These are phyloP conservation scores for Ardeotis arabs DNA, from an alignment of 2,113 vertebrate species.

Conservation along the genomic window DNA sequence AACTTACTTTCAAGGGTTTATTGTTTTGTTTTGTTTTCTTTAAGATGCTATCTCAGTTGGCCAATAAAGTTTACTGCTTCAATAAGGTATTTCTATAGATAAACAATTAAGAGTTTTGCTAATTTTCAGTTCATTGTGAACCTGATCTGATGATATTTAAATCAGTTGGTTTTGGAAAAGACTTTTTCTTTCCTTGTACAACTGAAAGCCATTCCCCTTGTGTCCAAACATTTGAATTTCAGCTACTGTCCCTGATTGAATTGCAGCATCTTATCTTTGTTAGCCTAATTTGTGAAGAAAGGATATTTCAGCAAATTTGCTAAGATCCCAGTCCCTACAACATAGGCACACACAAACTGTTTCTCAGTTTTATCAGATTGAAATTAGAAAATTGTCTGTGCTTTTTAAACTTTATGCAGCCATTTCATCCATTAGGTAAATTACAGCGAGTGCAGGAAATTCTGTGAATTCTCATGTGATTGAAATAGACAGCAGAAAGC, in stretches of 20 bases:
- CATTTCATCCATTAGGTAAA: background rate
- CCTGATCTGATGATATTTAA: background rate
- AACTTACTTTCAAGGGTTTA: background rate
- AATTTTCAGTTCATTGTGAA: background rate
- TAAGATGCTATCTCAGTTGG: background rate
- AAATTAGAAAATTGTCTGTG: background rate
- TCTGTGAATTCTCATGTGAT: background rate
- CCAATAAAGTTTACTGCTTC: background rate
- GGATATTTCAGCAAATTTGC: background rate
- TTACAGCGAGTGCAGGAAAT: background rate
- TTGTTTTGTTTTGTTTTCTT: background rate
- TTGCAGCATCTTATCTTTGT: background rate
- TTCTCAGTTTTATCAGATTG: background rate
- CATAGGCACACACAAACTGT: background rate
- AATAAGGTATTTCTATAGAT: background rate
- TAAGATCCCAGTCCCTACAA: background rate
- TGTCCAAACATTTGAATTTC: background rate
- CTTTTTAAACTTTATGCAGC: background rate
- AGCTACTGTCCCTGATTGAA: background rate
- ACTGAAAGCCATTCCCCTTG: background rate
- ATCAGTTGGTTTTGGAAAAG: background rate
- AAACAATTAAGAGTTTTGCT: background rate
- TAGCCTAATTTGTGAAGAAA: background rate
- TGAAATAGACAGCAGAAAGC: background rate
- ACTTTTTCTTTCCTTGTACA: background rate